phyloP scores from a whole-genome alignment of 2,888 invertebrate species.

The Hemaris fuciformis region DNA sequence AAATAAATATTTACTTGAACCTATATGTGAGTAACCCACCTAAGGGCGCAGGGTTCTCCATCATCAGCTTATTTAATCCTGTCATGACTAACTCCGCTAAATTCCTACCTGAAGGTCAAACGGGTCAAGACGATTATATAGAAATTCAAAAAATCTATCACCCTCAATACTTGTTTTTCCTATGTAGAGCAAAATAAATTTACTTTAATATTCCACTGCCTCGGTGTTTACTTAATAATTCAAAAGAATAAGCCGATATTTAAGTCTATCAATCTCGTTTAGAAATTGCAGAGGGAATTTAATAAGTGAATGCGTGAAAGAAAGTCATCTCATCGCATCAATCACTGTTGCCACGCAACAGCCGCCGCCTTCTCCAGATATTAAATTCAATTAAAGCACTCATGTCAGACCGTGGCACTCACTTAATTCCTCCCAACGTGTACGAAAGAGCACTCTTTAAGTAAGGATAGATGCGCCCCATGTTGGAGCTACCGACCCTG shows the following conservation, averaged over 20 bases:
- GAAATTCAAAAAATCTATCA: too few relatives aligned
- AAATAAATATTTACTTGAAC: too few relatives aligned
- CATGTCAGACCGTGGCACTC: constrained; percentile 22
- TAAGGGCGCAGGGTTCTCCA: too few relatives aligned
- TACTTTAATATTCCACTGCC: too few relatives aligned
- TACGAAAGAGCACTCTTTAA: constrained; percentile 19
- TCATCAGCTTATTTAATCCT: too few relatives aligned
- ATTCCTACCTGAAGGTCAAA: too few relatives aligned
- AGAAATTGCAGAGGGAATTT: constrained; percentile 27
- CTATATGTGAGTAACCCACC: too few relatives aligned
- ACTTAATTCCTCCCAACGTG: not conserved
- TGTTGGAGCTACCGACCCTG: too few relatives aligned
- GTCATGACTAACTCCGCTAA: too few relatives aligned
- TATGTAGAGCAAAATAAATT: not conserved
- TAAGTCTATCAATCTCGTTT: constrained; percentile 30
- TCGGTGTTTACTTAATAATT: constrained; percentile 1
- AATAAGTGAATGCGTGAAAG: constrained; percentile 39
- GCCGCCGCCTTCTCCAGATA: constrained; percentile 21
- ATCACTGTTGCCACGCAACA: constrained; percentile 32
- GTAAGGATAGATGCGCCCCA: too few relatives aligned
- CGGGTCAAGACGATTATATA: too few relatives aligned
- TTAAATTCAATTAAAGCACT: constrained; percentile 45
- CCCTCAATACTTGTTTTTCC: not conserved
- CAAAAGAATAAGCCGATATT: constrained; percentile 15
- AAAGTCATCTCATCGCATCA: constrained; percentile 40